These are phyloP conservation scores for Cydia amplana DNA, from an alignment of 1,140 invertebrate species.

Conservation along the genomic window DNA sequence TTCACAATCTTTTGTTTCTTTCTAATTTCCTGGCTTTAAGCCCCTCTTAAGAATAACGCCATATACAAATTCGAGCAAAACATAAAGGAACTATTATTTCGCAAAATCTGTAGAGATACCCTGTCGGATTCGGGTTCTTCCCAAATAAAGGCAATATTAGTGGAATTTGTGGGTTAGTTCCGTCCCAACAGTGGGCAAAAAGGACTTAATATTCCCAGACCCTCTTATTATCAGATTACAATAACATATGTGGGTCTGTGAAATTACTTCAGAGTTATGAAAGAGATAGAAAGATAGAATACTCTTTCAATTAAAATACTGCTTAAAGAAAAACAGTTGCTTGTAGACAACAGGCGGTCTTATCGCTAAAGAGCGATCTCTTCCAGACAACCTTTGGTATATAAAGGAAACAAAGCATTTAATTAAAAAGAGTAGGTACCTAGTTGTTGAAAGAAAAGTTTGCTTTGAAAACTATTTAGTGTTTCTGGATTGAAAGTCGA, in stretches of 20 bases:
- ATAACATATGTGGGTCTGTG: constrained; percentile 3
- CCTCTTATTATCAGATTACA: background rate
- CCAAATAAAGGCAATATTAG: constrained; percentile 6
- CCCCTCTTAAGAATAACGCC: too few relatives aligned
- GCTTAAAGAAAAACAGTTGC: too few relatives aligned
- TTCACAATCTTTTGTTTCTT: too few relatives aligned
- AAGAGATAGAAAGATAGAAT: background rate
- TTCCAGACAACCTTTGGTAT: too few relatives aligned
- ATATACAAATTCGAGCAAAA: background rate
- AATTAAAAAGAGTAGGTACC: too few relatives aligned
- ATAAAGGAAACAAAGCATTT: too few relatives aligned
- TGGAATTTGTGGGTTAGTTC: background rate
- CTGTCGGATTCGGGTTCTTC: background rate
- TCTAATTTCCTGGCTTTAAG: too few relatives aligned
- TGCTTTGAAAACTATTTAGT: background rate
- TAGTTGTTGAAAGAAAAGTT: too few relatives aligned
- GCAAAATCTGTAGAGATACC: background rate
- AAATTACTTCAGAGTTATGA: background rate
- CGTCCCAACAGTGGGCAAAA: constrained; percentile 13
- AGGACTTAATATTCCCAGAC: background rate
- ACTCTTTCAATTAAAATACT: too few relatives aligned
- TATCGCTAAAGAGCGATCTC: too few relatives aligned
- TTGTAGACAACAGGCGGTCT: too few relatives aligned
- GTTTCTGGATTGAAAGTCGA: too few relatives aligned
- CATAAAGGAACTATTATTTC: background rate